Percentiles rank a stretch among this genome's conserved stretches.
These are phyloP conservation scores for Chalcis sispes DNA, from an alignment of 2,888 invertebrate genomes.

Conservation along the genomic window DNA sequence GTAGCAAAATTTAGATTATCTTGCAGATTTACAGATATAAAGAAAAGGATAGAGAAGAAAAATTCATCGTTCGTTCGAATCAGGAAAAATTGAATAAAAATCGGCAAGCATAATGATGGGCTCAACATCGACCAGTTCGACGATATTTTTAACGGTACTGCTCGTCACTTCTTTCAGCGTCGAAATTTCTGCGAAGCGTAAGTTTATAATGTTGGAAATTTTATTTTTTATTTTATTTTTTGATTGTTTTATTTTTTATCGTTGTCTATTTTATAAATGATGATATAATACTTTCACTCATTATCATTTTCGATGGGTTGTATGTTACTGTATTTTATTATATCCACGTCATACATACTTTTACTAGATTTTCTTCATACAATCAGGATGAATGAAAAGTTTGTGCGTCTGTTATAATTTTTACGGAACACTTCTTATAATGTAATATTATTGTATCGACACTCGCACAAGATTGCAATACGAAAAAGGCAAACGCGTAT, in stretches of 20 bases:
- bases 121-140: conserved; percentile 39
- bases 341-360: background rate
- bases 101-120: conserved; percentile 27
- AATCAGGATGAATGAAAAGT: conserved; percentile 4
- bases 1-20: background rate
- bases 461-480: too few relatives aligned
- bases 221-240: background rate
- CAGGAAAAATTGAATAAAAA: background rate
- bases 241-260: background rate
- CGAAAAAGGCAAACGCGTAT: background rate
- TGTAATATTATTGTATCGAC: too few relatives aligned
- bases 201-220: conserved; percentile 57
- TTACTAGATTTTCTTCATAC: background rate
- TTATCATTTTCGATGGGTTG: background rate
- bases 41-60: background rate
- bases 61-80: background rate
- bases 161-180: conserved; percentile 60
- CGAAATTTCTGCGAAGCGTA: conserved; percentile 67
- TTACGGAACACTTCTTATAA: too few relatives aligned
- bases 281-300: background rate
- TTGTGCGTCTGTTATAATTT: conserved; percentile 31
- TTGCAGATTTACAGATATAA: background rate
- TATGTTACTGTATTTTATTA: background rate
- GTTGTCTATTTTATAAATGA: background rate
- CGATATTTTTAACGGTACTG: conserved; percentile 58